phyloP scores from a whole-genome alignment of 2,888 invertebrate species.

The Eulithis testata region DNA sequence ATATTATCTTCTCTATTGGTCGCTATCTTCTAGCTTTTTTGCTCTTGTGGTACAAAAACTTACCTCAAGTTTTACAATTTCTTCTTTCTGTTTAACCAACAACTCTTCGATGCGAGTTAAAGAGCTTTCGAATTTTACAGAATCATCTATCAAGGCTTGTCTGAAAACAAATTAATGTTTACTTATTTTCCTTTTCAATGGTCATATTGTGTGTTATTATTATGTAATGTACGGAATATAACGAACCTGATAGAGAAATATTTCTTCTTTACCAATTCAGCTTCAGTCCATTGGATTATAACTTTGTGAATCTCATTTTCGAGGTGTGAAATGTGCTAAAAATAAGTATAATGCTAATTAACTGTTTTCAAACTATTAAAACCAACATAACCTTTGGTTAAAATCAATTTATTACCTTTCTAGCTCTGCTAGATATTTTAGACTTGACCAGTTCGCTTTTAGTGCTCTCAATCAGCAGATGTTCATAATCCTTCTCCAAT shows the following conservation, averaged over 20 bases:
- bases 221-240: no score
- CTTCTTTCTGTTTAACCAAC: conserved; percentile 87
- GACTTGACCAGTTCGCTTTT: conserved; percentile 77
- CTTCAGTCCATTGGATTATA: conserved; percentile 92
- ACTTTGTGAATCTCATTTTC: conserved; percentile 93
- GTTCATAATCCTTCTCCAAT: conserved; percentile 86
- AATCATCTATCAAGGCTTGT: conserved; percentile 87
- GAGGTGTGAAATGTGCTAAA: conserved; percentile 86
- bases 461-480: conserved; percentile 84
- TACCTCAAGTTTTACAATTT: conserved; percentile 90
- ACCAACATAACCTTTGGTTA: not conserved
- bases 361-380: not conserved
- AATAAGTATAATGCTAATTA: no score
- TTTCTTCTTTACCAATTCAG: conserved; percentile 90
- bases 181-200: no score
- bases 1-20: no score
- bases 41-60: not conserved
- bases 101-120: conserved; percentile 88
- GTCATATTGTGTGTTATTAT: no score
- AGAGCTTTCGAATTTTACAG: conserved; percentile 89
- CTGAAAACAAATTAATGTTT: conserved; percentile 50
- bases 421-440: conserved; percentile 83
- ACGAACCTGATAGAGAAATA: conserved; percentile 87
- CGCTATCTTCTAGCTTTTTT: no score
- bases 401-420: conserved; percentile 81